Evolutionary conservation across 2,888 invertebrate species (phyloP), one percentile per base, ranked within the genome.

Genomic region (Lutraria lutraria): DNA sequence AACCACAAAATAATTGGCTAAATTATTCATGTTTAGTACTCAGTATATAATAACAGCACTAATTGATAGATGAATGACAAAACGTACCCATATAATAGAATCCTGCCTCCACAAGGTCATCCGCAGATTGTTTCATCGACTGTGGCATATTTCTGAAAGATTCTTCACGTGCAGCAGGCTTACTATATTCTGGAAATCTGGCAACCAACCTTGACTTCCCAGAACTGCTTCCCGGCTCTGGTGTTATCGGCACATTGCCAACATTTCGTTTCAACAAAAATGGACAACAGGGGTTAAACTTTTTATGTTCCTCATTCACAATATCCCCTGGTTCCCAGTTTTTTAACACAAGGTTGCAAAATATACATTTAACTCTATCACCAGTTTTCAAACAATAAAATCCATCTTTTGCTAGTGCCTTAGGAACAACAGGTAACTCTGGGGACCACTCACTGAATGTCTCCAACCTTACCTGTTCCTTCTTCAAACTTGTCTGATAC

Each of bases 61-160:
- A 43, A 43, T 43, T 43, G 8, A 4, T 8, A 43, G 43, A 43
- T 8, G 8, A 43, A 43, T 43, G 43, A 43, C 60, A n/a, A 53
- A 34, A 52, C 21, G 15, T 85, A 93, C 93, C 93, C 85, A 92
- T 88, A 85, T 92, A 93, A 82, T 89, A 93, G 82, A 93, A 93
- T 8, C 93, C 93, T 80, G 93, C 93, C 52, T 89, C 89, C 29
- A 90, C 89, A 31, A 93, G 81, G 21, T 88, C 81, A 54, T 91
- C 80, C 1, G 89, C 85, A 83, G 63, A 83, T 60, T 91, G 91
- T 60, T 29, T 83, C 31, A 92, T 83, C 12, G 86, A 21, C 3
- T 68, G 56, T 76, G 90, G 90, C 81, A 88, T 87, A 16, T 83
- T 53, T 72, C 60, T 52, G 84, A 88, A 91, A 0, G 93, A 83